Base-by-base conservation (phyloP, 2,888 invertebrate species). In the Quadroppia sp. region DNA sequence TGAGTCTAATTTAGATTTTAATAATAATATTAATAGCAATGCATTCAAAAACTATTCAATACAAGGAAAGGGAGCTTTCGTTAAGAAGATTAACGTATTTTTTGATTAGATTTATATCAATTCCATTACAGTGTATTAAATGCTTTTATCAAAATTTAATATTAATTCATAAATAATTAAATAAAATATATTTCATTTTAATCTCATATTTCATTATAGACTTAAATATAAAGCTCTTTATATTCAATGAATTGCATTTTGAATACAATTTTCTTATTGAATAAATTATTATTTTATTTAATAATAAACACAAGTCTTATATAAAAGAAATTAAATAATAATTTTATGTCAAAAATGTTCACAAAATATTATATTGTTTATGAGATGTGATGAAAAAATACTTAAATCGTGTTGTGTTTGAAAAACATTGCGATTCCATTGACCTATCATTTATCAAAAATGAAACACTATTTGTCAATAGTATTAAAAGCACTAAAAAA, bases 391-490 rank as follows among this genome's bases (percentile, higher is more conserved):
- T 7, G 11, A n/a, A 59, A 15, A 30, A 28, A 59, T 28, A 59
- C 4, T 28, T 28, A 17, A 28, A 28, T 59, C 28, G 2, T 28
- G 59, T 28, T 59, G 3, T 4, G 25, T 59, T 25, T 28, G 25
- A 6, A 30, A 4, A 59, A 59, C 59, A 59, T 30, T 30, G 28
- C 13, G 23, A 20, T 53, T 28, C 30, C 30, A 59, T 15, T 59
- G 36, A 64, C 64, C 64, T 6, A 36, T 64, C 64, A 64, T 64
- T 36, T 64, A 64, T 64, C 36, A 64, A 64, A 64, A 59, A 28
- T 59, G 59, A 59, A 59, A 59, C 59, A 28, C 64, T 36, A 64
- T 64, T 64, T 64, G 64, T 64, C 64, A 64, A 17, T 64, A 4
- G 64, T 36, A 36, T 64, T 36, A 20, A 6, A 1, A 17, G 2